A percentile compares a stretch with the other conserved stretches of the same genome.
Conservation (phyloP, 1,140 invertebrate species). For the Kradibia gibbosae region DNA sequence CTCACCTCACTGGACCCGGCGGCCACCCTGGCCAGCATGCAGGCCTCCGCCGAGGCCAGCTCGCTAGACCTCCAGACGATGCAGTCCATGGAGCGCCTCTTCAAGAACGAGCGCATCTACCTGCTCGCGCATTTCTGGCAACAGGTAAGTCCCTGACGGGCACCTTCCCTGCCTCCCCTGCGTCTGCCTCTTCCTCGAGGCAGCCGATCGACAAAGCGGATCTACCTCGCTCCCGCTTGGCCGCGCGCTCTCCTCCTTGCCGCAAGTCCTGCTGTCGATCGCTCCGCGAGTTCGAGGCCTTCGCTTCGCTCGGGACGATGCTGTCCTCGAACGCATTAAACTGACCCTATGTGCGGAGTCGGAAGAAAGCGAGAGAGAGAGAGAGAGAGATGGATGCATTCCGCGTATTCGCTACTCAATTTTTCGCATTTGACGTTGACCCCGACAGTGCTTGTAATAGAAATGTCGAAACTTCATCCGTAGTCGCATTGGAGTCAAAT, state of each 20-base stretch:
- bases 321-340: too few species aligned
- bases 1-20: conserved; percentile 67
- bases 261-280: too few species aligned
- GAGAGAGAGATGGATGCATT: neutral
- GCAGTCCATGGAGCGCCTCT: conserved; percentile 95
- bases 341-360: too few species aligned
- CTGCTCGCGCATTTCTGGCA: conserved; percentile 94
- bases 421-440: neutral
- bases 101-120: conserved; percentile 94
- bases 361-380: neutral
- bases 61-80: conserved; percentile 83
- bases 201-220: too few species aligned
- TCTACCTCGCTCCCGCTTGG: too few species aligned
- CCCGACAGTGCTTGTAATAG: neutral
- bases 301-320: too few species aligned
- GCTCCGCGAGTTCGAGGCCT: neutral
- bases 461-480: neutral
- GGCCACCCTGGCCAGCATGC: conserved; percentile 81
- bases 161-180: too few species aligned
- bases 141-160: conserved; percentile 78
- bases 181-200: too few species aligned
- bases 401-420: too few species aligned
- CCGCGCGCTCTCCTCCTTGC: neutral
- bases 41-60: conserved; percentile 79
- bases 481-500: neutral